A percentile compares a stretch with the other conserved stretches of the same genome.
Conservation (phyloP, 2,113 vertebrate species). For the Cyprinodon brontotheroides region DNA sequence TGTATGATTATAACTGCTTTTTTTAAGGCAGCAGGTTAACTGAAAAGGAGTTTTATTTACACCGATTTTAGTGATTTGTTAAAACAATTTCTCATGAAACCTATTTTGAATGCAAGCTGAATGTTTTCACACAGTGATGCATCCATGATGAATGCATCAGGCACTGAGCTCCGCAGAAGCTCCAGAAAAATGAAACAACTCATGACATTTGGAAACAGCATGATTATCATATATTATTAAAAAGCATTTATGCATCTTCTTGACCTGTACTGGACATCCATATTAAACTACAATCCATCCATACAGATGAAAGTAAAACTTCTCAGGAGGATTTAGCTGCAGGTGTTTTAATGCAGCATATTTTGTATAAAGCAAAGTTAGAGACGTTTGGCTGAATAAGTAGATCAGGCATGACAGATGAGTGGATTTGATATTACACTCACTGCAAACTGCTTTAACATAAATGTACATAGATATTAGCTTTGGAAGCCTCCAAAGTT, state of each 20-base stretch:
- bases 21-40: background rate
- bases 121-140: slow-evolving; percentile 17
- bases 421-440: slow-evolving; percentile 1
- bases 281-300: slow-evolving; percentile 8
- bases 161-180: slow-evolving; percentile 20
- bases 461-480: slow-evolving; percentile 45
- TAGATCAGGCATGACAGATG: slow-evolving; percentile 7
- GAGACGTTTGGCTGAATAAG: slow-evolving; percentile 20
- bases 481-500: slow-evolving; percentile 4
- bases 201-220: slow-evolving; percentile 4
- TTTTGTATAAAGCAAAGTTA: background rate
- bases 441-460: background rate
- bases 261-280: slow-evolving; percentile 12
- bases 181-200: background rate
- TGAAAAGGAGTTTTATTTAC: slow-evolving; percentile 16
- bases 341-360: slow-evolving; percentile 7
- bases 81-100: background rate
- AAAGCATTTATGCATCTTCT: slow-evolving; percentile 25
- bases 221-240: slow-evolving; percentile 26
- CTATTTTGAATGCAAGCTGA: slow-evolving; percentile 7
- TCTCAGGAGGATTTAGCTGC: slow-evolving; percentile 1
- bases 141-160: slow-evolving; percentile 13
- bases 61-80: background rate
- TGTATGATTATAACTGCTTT: background rate
- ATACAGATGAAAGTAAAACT: background rate